Percentiles rank a stretch among this genome's conserved stretches.
Evolutionary conservation across 2,113 vertebrate genomes (phyloP).

Genomic region (Rana temporaria): DNA sequence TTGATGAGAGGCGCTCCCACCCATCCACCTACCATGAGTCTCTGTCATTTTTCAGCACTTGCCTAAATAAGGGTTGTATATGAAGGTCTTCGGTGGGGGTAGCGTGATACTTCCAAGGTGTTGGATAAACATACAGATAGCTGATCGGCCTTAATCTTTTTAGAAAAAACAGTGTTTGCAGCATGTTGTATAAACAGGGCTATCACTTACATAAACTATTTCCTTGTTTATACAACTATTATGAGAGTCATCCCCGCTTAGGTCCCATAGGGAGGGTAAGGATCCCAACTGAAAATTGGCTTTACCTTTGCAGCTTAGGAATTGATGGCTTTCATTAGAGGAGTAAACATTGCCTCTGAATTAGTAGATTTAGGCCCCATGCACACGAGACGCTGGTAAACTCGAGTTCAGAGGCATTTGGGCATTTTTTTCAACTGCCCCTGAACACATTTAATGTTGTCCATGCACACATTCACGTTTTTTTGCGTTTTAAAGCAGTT

Average conservation of each 20-base stretch:
- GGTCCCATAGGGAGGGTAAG: not conserved
- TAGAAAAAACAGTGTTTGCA: constrained; percentile 21
- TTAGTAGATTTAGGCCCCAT: too few relatives aligned
- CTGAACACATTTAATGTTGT: too few relatives aligned
- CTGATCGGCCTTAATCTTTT: constrained; percentile 32
- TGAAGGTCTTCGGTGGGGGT: not conserved
- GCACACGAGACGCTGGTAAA: too few relatives aligned
- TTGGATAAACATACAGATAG: constrained; percentile 29
- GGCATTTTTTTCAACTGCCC: too few relatives aligned
- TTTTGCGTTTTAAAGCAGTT: too few relatives aligned
- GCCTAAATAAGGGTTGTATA: not conserved
- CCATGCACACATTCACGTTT: too few relatives aligned
- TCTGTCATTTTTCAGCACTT: not conserved
- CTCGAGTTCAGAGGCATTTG: too few relatives aligned
- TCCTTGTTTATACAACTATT: constrained; percentile 26
- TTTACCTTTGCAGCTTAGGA: too few relatives aligned
- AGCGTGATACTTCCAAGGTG: not conserved
- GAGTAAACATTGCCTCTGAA: too few relatives aligned
- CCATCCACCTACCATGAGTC: not conserved
- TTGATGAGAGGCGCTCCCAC: not conserved
- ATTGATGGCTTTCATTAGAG: too few relatives aligned
- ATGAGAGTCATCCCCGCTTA: not conserved
- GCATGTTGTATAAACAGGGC: constrained; percentile 30
- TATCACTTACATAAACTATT: constrained; percentile 30
- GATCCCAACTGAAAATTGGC: too few relatives aligned